Conservation (phyloP, 2,797 vertebrate species). For the Smutsia temminckii region DNA sequence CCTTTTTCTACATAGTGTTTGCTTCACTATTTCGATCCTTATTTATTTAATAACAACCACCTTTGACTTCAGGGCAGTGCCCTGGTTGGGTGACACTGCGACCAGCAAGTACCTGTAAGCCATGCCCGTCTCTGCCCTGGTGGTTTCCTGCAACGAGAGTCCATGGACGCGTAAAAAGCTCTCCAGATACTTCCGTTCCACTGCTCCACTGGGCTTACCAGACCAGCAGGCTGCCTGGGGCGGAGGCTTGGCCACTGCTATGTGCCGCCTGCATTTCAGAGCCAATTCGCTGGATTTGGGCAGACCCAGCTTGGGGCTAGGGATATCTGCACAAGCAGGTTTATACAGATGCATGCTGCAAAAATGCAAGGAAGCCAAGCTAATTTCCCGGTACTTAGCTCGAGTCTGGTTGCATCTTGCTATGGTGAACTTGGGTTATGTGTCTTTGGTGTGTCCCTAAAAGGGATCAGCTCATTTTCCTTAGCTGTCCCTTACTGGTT, state of each 20-base stretch:
- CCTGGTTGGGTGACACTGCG: not conserved
- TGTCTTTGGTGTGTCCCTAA: not conserved
- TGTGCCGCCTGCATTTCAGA: constrained; percentile 79
- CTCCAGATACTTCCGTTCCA: constrained; percentile 89
- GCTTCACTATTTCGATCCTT: not conserved
- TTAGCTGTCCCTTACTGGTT: constrained; percentile 39
- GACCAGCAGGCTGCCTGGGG: constrained; percentile 83
- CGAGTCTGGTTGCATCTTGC: not conserved
- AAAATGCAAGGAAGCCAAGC: not conserved
- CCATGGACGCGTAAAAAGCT: constrained; percentile 91
- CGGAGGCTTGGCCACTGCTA: constrained; percentile 60
- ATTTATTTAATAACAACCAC: not conserved
- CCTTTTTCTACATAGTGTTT: not conserved
- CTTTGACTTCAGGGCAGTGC: not conserved
- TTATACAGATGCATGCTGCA: constrained; percentile 93
- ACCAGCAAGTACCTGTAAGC: constrained; percentile 84
- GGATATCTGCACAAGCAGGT: constrained; percentile 89
- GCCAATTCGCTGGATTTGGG: constrained; percentile 81
- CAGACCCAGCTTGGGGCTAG: constrained; percentile 87
- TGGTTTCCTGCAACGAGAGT: constrained; percentile 88
- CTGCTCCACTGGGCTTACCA: constrained; percentile 69
- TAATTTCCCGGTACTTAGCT: not conserved
- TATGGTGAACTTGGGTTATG: not conserved
- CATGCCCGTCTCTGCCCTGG: constrained; percentile 87
- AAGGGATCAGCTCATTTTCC: constrained; percentile 72